A percentile compares a stretch with the other conserved stretches of the same genome.
Evolutionary conservation across 2,888 invertebrate species (phyloP).

Genomic region (Cinara cedri): DNA sequence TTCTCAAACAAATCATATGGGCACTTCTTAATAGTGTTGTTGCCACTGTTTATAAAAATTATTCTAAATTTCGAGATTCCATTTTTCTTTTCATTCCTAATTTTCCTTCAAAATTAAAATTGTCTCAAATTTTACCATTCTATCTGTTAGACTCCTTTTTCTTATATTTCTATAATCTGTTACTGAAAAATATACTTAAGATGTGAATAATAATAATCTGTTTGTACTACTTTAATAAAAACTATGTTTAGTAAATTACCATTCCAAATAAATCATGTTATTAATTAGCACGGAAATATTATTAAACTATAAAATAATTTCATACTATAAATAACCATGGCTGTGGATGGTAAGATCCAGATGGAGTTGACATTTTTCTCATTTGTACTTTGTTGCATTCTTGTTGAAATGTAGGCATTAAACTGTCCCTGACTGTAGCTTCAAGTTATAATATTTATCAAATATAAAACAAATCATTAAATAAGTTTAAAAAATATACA

Average conservation of each 20-base stretch:
- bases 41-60: too few species aligned
- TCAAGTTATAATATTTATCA: conserved; percentile 14
- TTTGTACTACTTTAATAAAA: background rate
- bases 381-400: conserved; percentile 33
- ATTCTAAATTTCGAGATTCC: too few species aligned
- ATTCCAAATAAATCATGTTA: background rate
- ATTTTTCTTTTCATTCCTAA: too few species aligned
- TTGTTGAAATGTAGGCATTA: conserved; percentile 32
- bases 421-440: conserved; percentile 37
- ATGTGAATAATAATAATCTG: background rate
- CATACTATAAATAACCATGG: conserved; percentile 49
- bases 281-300: conserved; percentile 26
- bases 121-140: background rate
- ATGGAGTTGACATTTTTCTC: conserved; percentile 41
- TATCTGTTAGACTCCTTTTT: background rate
- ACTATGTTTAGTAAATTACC: background rate
- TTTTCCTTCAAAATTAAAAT: background rate
- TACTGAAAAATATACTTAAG: background rate
- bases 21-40: too few species aligned
- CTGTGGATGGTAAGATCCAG: conserved; percentile 54
- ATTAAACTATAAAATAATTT: background rate
- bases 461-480: too few species aligned
- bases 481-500: too few species aligned
- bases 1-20: too few species aligned
- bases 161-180: background rate